Conservation (phyloP, 1,140 invertebrate genomes). For the Pectinophora gossypiella region DNA sequence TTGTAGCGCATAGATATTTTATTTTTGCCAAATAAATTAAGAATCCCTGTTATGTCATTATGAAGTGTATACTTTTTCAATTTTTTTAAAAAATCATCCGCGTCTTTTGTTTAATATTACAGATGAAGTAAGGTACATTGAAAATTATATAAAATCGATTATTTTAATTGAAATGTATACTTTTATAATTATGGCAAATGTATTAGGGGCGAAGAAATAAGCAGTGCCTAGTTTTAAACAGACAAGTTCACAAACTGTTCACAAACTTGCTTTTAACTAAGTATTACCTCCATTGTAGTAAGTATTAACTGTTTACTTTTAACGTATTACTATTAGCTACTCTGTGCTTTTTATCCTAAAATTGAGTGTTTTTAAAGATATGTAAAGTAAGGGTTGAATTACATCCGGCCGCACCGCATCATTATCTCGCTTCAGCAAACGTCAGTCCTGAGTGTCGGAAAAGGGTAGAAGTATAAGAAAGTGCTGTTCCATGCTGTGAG, state of each 20-base stretch:
- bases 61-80: not conserved
- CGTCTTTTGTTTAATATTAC: too few species aligned
- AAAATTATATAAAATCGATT: too few species aligned
- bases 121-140: too few species aligned
- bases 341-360: not conserved
- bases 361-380: too few species aligned
- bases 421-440: too few species aligned
- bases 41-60: not conserved
- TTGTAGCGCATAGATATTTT: not conserved
- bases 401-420: too few species aligned
- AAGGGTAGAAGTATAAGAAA: too few species aligned
- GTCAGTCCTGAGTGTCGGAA: too few species aligned
- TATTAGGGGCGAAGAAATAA: not conserved
- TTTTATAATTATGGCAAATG: too few species aligned
- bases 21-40: not conserved
- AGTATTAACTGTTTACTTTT: conserved; percentile 66
- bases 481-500: too few species aligned
- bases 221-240: not conserved
- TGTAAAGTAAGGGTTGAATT: too few species aligned
- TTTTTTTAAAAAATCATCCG: not conserved
- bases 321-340: conserved; percentile 31
- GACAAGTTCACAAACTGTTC: conserved; percentile 54
- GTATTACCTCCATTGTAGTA: conserved; percentile 69
- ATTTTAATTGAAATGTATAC: too few species aligned
- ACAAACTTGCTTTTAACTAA: conserved; percentile 49